phyloP scores from a whole-genome alignment of 2,113 vertebrate species.

The Poeciliopsis turrubarensis region DNA sequence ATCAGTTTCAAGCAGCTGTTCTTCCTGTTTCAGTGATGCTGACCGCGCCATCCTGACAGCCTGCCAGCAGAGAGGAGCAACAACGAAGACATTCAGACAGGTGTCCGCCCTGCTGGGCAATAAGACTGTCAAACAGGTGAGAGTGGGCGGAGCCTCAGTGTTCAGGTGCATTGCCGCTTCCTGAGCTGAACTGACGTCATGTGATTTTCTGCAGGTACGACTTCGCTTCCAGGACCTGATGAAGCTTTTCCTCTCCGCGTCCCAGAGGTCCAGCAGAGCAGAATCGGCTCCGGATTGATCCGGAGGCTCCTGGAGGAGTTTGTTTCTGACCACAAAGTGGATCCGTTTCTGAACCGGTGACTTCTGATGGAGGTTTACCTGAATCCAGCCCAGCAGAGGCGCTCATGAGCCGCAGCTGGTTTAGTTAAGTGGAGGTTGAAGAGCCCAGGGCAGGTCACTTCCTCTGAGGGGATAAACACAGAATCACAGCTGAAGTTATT shows the following conservation, averaged over 20 bases:
- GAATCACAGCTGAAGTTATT: not conserved
- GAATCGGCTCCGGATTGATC: constrained; percentile 78
- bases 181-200: not conserved
- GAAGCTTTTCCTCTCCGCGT: constrained; percentile 84
- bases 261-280: constrained; percentile 73
- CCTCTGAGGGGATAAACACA: not conserved
- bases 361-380: not conserved
- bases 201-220: constrained; percentile 79
- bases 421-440: not conserved
- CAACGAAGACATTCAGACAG: constrained; percentile 82
- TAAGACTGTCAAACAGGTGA: constrained; percentile 87
- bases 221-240: constrained; percentile 89
- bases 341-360: not conserved
- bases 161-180: not conserved
- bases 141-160: not conserved
- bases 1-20: not conserved
- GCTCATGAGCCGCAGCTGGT: not conserved
- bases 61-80: constrained; percentile 89
- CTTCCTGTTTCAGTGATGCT: constrained; percentile 81
- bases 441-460: not conserved
- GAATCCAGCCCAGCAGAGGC: not conserved
- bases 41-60: constrained; percentile 90
- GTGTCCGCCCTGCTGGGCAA: constrained; percentile 87
- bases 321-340: not conserved
- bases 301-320: not conserved